phyloP scores from a whole-genome alignment of 2,113 vertebrate genomes.

The Crocuta crocuta region DNA sequence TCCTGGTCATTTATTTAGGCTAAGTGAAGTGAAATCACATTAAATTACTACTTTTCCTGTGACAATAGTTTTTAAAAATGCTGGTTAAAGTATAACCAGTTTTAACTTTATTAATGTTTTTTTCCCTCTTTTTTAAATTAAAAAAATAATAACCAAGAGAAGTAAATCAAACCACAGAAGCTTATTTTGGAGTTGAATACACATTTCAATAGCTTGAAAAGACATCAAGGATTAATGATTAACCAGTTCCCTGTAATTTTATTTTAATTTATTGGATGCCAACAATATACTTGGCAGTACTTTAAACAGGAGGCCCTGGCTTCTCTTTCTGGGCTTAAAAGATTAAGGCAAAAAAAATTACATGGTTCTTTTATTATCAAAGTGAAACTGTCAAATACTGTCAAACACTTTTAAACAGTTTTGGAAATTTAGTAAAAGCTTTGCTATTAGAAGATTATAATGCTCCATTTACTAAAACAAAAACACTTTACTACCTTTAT shows the following conservation, averaged over 20 bases:
- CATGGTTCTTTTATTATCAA: slow-evolving; percentile 74
- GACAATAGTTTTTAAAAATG: slow-evolving; percentile 2
- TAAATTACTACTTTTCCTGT: not conserved
- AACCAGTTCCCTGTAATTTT: slow-evolving; percentile 51
- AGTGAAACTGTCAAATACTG: slow-evolving; percentile 59
- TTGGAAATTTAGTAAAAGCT: slow-evolving; percentile 57
- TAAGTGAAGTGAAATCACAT: not conserved
- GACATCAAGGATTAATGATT: slow-evolving; percentile 55
- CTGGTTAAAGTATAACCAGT: not conserved
- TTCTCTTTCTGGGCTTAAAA: slow-evolving; percentile 66
- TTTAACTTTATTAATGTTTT: not conserved
- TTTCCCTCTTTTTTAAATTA: not conserved
- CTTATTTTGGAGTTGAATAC: slow-evolving; percentile 17
- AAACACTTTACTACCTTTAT: not conserved
- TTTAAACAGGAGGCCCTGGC: slow-evolving; percentile 61
- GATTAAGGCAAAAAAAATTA: slow-evolving; percentile 71
- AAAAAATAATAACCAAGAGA: not conserved
- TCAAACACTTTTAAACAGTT: slow-evolving; percentile 54
- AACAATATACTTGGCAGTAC: slow-evolving; percentile 70
- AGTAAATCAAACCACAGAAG: not conserved
- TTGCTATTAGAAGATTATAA: slow-evolving; percentile 66
- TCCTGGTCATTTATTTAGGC: not conserved
- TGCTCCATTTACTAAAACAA: slow-evolving; percentile 66
- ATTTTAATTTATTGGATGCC: slow-evolving; percentile 72
- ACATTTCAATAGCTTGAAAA: slow-evolving; percentile 52